A percentile compares a stretch with the other conserved stretches of the same genome.
Evolutionary conservation across 2,888 invertebrate genomes (phyloP).

Genomic region (Papilio gigon): DNA sequence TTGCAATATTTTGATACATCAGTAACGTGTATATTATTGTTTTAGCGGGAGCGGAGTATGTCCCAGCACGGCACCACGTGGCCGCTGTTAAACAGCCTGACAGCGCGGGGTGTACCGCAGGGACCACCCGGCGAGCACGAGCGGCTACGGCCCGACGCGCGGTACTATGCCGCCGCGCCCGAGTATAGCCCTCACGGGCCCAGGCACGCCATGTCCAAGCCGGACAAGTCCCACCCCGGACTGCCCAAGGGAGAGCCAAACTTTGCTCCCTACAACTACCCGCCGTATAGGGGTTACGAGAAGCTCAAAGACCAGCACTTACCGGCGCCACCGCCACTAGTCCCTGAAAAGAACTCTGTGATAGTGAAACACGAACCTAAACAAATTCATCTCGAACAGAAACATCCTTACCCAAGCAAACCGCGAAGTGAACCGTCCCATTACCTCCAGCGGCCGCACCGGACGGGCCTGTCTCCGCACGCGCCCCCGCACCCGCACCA

Average conservation of each 20-base stretch:
- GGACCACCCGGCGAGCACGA: conserved; percentile 56
- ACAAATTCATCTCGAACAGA: conserved; percentile 83
- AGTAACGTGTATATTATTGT: conserved; percentile 44
- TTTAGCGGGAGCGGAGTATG: conserved; percentile 75
- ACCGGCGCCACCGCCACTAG: conserved; percentile 86
- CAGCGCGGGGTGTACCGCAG: conserved; percentile 61
- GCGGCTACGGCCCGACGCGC: conserved; percentile 59
- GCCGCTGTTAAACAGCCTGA: conserved; percentile 79
- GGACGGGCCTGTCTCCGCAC: conserved; percentile 79
- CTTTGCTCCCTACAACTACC: conserved; percentile 86
- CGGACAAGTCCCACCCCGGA: conserved; percentile 68
- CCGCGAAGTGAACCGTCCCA: conserved; percentile 81
- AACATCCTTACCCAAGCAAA: conserved; percentile 83
- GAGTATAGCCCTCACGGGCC: conserved; percentile 64
- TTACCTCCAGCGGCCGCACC: conserved; percentile 79
- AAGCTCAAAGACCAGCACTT: conserved; percentile 84
- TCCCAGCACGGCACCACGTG: conserved; percentile 79
- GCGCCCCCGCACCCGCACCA: conserved; percentile 78
- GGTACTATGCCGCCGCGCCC: conserved; percentile 59
- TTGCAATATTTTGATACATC: neutral
- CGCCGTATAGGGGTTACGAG: conserved; percentile 82
- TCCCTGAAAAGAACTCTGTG: conserved; percentile 89
- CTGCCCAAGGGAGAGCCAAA: conserved; percentile 86
- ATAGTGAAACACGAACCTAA: conserved; percentile 90
- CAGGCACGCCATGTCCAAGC: conserved; percentile 63